These are phyloP conservation scores for Pelosia muscerda DNA, from an alignment of 2,888 invertebrate species.

Conservation along the genomic window DNA sequence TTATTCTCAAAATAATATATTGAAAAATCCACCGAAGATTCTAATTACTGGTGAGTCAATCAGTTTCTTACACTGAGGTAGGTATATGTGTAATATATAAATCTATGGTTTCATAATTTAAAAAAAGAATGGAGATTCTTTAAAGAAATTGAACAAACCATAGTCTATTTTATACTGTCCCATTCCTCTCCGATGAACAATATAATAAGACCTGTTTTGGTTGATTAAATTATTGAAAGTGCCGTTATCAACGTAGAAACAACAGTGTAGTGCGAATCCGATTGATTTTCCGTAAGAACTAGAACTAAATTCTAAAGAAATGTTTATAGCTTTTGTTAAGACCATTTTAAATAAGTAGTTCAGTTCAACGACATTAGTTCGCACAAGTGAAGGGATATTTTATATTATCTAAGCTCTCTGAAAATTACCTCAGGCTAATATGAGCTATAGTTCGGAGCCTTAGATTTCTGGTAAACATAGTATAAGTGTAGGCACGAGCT, in stretches of 20 bases:
- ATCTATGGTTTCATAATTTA: too few species aligned
- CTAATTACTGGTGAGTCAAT: slow-evolving; percentile 88
- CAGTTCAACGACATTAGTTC: slow-evolving; percentile 17
- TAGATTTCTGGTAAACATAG: too few species aligned
- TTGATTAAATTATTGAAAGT: not conserved
- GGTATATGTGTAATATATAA: too few species aligned
- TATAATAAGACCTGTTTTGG: too few species aligned
- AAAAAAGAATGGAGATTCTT: not conserved
- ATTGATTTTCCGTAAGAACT: slow-evolving; percentile 17
- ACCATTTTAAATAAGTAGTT: not conserved
- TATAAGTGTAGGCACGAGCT: too few species aligned
- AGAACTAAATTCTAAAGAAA: slow-evolving; percentile 7
- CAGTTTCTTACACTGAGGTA: too few species aligned
- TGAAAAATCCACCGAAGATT: slow-evolving; percentile 81
- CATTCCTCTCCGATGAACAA: not conserved
- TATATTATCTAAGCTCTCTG: slow-evolving; percentile 1
- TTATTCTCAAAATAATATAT: slow-evolving; percentile 62
- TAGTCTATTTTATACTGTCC: not conserved
- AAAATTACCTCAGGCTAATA: not conserved
- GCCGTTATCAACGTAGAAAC: not conserved
- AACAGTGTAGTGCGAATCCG: not conserved
- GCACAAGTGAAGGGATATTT: slow-evolving; percentile 10
- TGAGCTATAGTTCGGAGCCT: not conserved
- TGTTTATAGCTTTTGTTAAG: slow-evolving; percentile 3
- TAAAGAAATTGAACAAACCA: not conserved